Evolutionary conservation across 2,888 invertebrate genomes (phyloP), one percentile per base, ranked within the genome.

Genomic region (Drosophila bunnanda): DNA sequence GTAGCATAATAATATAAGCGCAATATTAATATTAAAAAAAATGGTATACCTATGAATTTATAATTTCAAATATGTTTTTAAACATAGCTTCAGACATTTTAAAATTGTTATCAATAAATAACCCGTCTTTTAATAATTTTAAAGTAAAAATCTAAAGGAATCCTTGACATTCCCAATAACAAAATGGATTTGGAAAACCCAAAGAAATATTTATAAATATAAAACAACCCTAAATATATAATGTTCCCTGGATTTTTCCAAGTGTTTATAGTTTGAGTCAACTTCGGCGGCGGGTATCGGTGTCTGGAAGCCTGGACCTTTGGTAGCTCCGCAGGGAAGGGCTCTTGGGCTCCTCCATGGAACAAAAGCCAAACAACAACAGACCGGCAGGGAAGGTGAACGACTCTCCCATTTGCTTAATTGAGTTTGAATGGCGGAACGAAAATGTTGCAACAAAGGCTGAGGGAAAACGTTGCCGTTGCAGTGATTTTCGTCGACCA

Each of bases 401-500:
- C 87, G 71, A 82, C 82, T 82, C 55, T 56, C 80, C 71, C 85
- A 81, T 81, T 85, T 81, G 77, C 64, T 79, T 82, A 84, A 82
- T 84, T 84, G 71, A 79, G 75, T 79, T 81, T 77, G 82, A 75
- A 77, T 81, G 70, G 75, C 82, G 84, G 84, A 82, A 82, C 88
- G 82, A 74, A 82, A 67, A 59, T 50, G 52, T 48, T 79, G 60
- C 58, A 56, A 66, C 66, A 46, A 67, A 55, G 68, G 50, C 34
- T 38, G 28, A 48, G 38, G 53, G 39, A 65, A 68, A 75, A 55
- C 54, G 44, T 56, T 60, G 55, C 54, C 57, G 61, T 75, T 75
- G 75, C 76, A 54, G 69, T 54, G 74, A 69, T 75, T 75, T 55
- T 43, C 61, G 50, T 50, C 13, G 44, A 53, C 56, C 66, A 53